phyloP scores from a whole-genome alignment of 2,888 invertebrate species.

The Drosophila peninsularis region DNA sequence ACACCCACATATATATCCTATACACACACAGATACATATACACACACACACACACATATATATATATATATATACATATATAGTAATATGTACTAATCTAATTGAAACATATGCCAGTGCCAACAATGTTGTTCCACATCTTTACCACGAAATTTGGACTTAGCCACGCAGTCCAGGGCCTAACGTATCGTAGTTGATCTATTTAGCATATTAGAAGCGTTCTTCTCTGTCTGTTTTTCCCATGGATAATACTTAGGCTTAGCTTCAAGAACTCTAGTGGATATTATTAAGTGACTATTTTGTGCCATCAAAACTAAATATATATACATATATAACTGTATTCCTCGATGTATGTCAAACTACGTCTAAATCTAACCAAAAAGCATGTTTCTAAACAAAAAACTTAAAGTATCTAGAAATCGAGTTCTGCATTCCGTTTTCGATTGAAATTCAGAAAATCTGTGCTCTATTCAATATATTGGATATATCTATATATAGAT shows the following conservation, averaged over 20 bases:
- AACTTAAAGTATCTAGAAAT: background rate
- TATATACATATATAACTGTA: slow-evolving; percentile 27
- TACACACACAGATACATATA: background rate
- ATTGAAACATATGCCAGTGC: slow-evolving; percentile 56
- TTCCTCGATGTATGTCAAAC: slow-evolving; percentile 43
- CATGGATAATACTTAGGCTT: slow-evolving; percentile 31
- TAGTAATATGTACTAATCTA: slow-evolving; percentile 4
- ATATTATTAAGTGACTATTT: slow-evolving; percentile 40
- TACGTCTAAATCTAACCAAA: slow-evolving; percentile 10
- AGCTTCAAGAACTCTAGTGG: slow-evolving; percentile 44
- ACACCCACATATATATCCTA: background rate
- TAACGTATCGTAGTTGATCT: slow-evolving; percentile 5
- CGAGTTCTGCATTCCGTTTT: slow-evolving; percentile 1
- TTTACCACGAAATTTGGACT: slow-evolving; percentile 20
- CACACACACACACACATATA: slow-evolving; percentile 1
- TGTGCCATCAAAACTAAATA: slow-evolving; percentile 36
- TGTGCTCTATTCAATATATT: too few relatives aligned
- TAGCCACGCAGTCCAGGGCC: slow-evolving; percentile 6
- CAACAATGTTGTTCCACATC: slow-evolving; percentile 69
- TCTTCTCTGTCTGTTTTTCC: slow-evolving; percentile 7
- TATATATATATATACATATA: slow-evolving; percentile 7
- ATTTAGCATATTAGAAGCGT: slow-evolving; percentile 14
- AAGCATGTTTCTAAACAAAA: slow-evolving; percentile 20
- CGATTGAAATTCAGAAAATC: too few relatives aligned
- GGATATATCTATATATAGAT: too few relatives aligned